A percentile compares a stretch with the other conserved stretches of the same genome.
These are phyloP conservation scores for Catostylus mosaicus DNA, from an alignment of 30 jellyfish, hydroid and myxozoan species.

Conservation along the genomic window DNA sequence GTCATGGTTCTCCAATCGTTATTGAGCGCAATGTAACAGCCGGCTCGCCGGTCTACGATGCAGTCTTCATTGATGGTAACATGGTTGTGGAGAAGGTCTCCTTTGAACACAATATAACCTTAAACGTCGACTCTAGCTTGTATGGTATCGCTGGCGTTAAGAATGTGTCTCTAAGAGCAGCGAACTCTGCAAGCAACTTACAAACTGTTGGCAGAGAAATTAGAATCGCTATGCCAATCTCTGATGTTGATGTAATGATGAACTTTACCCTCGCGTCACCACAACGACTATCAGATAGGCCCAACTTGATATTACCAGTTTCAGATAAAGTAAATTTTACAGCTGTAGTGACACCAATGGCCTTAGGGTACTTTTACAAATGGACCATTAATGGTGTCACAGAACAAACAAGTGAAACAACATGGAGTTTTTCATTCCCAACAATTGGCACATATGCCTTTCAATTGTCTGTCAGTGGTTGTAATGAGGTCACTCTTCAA, in stretches of 20 bases:
- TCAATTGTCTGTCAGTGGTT: constrained; percentile 33
- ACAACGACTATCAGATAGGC: constrained; percentile 36
- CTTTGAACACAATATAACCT: background rate
- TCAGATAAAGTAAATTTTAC: constrained; percentile 15
- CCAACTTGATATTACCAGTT: constrained; percentile 17
- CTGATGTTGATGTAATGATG: constrained; percentile 1
- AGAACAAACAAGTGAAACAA: background rate
- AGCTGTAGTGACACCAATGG: constrained; percentile 33
- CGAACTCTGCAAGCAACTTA: constrained; percentile 1
- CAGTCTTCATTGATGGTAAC: constrained; percentile 2
- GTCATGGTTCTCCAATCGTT: constrained; percentile 19
- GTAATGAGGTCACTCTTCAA: constrained; percentile 9
- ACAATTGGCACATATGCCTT: constrained; percentile 23
- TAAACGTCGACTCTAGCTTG: background rate
- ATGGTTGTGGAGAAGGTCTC: background rate
- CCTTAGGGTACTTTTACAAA: constrained; percentile 23
- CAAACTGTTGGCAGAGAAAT: background rate
- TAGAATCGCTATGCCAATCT: constrained; percentile 21
- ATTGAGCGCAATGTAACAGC: constrained; percentile 11
- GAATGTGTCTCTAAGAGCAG: background rate
- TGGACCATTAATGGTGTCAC: constrained; percentile 15
- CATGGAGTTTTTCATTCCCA: constrained; percentile 12
- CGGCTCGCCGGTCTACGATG: constrained; percentile 33
- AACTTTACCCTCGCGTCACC: constrained; percentile 48
- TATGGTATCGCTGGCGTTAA: constrained; percentile 33